Base-by-base conservation (phyloP, 2,113 vertebrate species). In the Heterocephalus glaber region DNA sequence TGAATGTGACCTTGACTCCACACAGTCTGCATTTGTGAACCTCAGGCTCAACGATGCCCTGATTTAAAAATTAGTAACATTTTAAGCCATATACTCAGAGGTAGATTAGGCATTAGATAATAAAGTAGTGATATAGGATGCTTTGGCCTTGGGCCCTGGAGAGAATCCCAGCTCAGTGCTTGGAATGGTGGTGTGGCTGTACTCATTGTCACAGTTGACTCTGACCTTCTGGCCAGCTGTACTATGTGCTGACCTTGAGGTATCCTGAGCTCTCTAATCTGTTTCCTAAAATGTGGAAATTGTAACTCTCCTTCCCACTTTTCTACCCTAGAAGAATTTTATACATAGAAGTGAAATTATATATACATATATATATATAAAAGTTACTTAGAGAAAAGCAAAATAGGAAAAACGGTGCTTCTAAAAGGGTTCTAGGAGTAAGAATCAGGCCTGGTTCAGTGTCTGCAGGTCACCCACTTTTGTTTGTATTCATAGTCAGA, bases 11-110 rank as follows among this genome's bases (percentile, higher is more conserved):
- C 74, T 89, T 96, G 86, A 97, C 94, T 94, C 86, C 93, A 94
- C 79, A 91, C 61, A 96, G 60, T 97, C 95, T 96, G 58, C 61
- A 33, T 92, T 77, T 90, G 33, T 86, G 92, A 96, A 82, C 38
- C 66, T 97, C 65, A 65, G 76, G 30, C 85, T 95, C 74, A 96
- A 19, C 65, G 12, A 65, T 82, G 66, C 60, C 88, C 60, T 86
- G 72, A 80, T 54, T 94, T 92, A 95, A 83, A 90, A 95, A 89
- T 56, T 91, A 81, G 10, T 52, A 86, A 52, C n/a, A 83, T 76
- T 94, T 83, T 89, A 94, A 95, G n/a, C 38, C 77, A 68, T n/a
- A 26, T 52, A 52, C 28, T 56, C 65, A 92, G 52, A 92, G 47
- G 68, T 61, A 54, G 60, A 82, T 30, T 61, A 84, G 86, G 22